phyloP scores from a whole-genome alignment of 2,113 vertebrate genomes.

The Mohoua ochrocephala region DNA sequence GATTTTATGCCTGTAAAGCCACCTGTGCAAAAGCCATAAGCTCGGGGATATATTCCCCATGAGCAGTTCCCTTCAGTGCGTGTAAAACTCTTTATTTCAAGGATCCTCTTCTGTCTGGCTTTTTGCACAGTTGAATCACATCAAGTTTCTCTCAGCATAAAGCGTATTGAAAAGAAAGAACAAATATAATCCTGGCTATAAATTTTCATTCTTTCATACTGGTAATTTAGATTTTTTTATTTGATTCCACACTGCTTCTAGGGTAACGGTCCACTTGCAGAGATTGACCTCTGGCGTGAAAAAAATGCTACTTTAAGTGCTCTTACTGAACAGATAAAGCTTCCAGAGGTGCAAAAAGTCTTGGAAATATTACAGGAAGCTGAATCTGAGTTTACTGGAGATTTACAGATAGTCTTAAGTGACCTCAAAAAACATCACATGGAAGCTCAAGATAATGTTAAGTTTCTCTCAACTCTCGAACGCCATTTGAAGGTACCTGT shows the following conservation, averaged over 20 bases:
- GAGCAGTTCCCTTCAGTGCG: not conserved
- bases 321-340: constrained; percentile 80
- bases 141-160: not conserved
- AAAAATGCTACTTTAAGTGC: constrained; percentile 74
- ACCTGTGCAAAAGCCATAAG: not conserved
- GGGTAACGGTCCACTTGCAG: constrained; percentile 82
- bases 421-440: constrained; percentile 77
- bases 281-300: constrained; percentile 86
- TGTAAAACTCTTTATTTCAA: not conserved
- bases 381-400: constrained; percentile 64
- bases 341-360: constrained; percentile 78
- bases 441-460: constrained; percentile 82
- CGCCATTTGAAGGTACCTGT: constrained; percentile 83
- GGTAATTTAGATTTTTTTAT: not conserved
- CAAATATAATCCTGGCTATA: not conserved
- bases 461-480: constrained; percentile 84
- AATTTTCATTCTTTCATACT: not conserved
- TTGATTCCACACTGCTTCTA: constrained; percentile 25
- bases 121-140: not conserved
- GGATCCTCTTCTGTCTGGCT: not conserved
- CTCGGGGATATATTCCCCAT: not conserved
- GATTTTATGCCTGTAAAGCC: not conserved
- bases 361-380: constrained; percentile 75
- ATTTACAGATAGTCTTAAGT: constrained; percentile 69
- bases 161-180: not conserved